These are phyloP conservation scores for Dendrocincla tyrannina DNA, from an alignment of 2,797 vertebrate species.

Conservation along the genomic window DNA sequence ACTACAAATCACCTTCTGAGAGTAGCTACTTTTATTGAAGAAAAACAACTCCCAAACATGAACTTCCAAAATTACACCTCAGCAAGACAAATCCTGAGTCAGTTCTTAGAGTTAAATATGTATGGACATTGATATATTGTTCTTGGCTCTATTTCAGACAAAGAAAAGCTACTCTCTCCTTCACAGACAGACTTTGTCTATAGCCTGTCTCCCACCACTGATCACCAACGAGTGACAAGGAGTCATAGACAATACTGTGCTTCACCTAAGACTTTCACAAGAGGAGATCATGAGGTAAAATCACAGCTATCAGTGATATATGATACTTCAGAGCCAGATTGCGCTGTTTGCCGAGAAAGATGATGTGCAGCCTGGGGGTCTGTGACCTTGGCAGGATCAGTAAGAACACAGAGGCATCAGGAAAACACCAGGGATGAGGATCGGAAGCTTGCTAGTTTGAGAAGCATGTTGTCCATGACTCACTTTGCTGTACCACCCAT, in stretches of 20 bases:
- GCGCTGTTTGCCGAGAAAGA: not conserved
- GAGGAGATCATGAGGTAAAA: not conserved
- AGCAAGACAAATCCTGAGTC: not conserved
- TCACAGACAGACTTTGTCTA: not conserved
- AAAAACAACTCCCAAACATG: not conserved
- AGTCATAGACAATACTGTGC: not conserved
- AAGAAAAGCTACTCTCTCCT: not conserved
- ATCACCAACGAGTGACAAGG: not conserved
- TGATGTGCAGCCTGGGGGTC: not conserved
- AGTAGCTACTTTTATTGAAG: not conserved
- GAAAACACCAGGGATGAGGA: not conserved
- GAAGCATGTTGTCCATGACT: not conserved
- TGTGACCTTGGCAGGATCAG: not conserved
- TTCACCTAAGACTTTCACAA: not conserved
- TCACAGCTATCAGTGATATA: not conserved
- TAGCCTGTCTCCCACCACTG: not conserved
- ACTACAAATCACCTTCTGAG: not conserved
- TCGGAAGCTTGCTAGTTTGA: not conserved
- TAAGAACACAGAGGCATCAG: not conserved
- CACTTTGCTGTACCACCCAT: not conserved
- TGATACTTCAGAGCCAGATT: not conserved
- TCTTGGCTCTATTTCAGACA: slow-evolving; percentile 9
- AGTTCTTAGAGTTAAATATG: not conserved
- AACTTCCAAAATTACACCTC: slow-evolving; percentile 10
- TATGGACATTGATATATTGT: slow-evolving; percentile 15